phyloP scores from a whole-genome alignment of 2,113 vertebrate genomes.

The Aptenodytes patagonicus region DNA sequence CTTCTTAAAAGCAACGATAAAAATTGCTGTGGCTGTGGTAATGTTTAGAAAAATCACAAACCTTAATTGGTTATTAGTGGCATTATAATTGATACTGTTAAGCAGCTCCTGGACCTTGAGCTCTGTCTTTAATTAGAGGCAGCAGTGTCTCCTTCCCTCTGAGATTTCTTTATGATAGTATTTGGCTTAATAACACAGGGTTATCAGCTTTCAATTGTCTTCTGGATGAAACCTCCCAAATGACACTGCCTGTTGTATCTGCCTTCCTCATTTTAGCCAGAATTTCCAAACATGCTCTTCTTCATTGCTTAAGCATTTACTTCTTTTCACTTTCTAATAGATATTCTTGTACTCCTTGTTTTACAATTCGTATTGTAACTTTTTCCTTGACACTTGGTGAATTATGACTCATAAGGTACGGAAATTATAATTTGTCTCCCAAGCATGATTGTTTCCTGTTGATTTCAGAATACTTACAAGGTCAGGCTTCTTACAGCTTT shows the following conservation, averaged over 20 bases:
- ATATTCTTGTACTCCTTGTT: not conserved
- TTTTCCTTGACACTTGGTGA: not conserved
- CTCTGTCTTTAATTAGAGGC: slow-evolving; percentile 19
- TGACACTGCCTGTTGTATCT: not conserved
- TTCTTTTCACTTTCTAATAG: not conserved
- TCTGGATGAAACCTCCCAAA: slow-evolving; percentile 5
- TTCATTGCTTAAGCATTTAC: not conserved
- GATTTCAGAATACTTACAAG: not conserved
- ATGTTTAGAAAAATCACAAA: slow-evolving; percentile 13
- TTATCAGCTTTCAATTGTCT: slow-evolving; percentile 22
- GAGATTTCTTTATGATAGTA: slow-evolving; percentile 3
- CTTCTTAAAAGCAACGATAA: not conserved
- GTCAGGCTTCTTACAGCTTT: not conserved
- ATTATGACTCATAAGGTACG: not conserved
- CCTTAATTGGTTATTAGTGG: slow-evolving; percentile 30
- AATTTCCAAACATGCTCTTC: not conserved
- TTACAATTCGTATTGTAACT: not conserved
- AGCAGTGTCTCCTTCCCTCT: not conserved
- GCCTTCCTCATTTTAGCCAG: not conserved
- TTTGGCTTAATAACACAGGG: not conserved
- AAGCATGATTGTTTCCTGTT: not conserved
- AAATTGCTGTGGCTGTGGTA: not conserved
- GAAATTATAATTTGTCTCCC: not conserved
- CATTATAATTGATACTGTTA: slow-evolving; percentile 23
- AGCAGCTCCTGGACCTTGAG: slow-evolving; percentile 13